Conservation (phyloP, 2,797 vertebrate species). For the Kryptolebias ocellatus region DNA sequence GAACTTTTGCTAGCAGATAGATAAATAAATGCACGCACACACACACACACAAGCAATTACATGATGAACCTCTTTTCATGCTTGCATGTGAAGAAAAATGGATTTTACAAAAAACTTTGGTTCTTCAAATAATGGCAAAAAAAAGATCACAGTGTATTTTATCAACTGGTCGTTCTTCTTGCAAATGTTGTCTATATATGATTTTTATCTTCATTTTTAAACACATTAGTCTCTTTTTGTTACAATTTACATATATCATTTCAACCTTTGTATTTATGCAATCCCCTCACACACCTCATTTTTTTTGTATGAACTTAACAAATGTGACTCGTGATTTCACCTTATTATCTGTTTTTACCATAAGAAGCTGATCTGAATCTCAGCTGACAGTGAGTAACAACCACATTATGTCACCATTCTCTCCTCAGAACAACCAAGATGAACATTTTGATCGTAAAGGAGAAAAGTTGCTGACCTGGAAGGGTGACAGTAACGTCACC, state of each 20-base stretch:
- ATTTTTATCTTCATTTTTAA: neutral
- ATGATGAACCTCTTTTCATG: too few species aligned
- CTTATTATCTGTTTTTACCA: neutral
- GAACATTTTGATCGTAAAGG: slow-evolving; percentile 71
- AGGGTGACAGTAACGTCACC: neutral
- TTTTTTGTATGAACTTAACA: neutral
- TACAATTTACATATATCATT: neutral
- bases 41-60: too few species aligned
- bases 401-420: slow-evolving; percentile 2
- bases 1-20: too few species aligned
- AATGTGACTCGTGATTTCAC: neutral
- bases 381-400: slow-evolving; percentile 5
- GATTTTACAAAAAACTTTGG: too few species aligned
- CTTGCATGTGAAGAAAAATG: too few species aligned
- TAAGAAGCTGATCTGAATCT: neutral
- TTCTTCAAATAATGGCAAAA: too few species aligned
- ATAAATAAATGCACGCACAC: too few species aligned
- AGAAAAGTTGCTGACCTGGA: slow-evolving; percentile 66
- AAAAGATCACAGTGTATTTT: too few species aligned
- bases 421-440: slow-evolving; percentile 62
- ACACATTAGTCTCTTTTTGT: neutral
- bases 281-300: neutral
- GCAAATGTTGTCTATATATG: neutral
- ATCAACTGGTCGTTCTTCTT: too few species aligned
- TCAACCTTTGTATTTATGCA: neutral